Evolutionary conservation across 2,113 vertebrate genomes (phyloP), one percentile per base, ranked within the genome.

Genomic region (Myrmecophaga tridactyla): DNA sequence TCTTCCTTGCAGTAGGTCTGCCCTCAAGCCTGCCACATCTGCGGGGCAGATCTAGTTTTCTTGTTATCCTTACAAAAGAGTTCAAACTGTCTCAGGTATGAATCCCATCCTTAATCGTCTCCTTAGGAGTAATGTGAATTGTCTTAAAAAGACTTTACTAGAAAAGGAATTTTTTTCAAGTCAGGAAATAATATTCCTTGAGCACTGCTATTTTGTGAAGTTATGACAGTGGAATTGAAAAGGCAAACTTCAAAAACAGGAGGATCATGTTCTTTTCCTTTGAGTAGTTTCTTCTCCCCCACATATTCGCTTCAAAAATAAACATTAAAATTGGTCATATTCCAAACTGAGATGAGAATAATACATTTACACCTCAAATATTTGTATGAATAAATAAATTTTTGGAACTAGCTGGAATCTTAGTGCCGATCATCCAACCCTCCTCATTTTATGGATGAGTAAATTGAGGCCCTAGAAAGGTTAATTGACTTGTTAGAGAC

Each of bases 401-500:
- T 83, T 63, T 73, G 53, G 8, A 95, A 88, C 41, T 88, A 78
- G 13, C 6, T 62, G 89, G 67, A 63, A 88, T 70, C n/a, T 43
- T 56, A 77, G 48, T 46, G 17, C 65, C 8, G 65, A 1, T 77
- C 65, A 17, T 88, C 83, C 51, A 93, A 34, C 81, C 73, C n/a
- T n/a, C 48, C 36, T 95, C 34, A 65, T 88, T 96, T 94, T 78
- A 51, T 77, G 41, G 72, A 43, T 75, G 85, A 87, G 75, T 58
- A 95, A 95, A 96, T 78, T 95, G 88, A 86, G 86, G 72, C 72
- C 36, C 34, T n/a, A 15, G 48, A n/a, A 86, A 97, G 92, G 92
- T 96, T 96, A 97, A 96, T 83, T 96, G 85, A 92, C 85, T 94
- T 77, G 6, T 92, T 95, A 86, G 77, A 95, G 92, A 73, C 96